Percentiles rank a stretch among this genome's conserved stretches.
Evolutionary conservation across 2,888 invertebrate species (phyloP).

Genomic region (Synergus umbraculus): DNA sequence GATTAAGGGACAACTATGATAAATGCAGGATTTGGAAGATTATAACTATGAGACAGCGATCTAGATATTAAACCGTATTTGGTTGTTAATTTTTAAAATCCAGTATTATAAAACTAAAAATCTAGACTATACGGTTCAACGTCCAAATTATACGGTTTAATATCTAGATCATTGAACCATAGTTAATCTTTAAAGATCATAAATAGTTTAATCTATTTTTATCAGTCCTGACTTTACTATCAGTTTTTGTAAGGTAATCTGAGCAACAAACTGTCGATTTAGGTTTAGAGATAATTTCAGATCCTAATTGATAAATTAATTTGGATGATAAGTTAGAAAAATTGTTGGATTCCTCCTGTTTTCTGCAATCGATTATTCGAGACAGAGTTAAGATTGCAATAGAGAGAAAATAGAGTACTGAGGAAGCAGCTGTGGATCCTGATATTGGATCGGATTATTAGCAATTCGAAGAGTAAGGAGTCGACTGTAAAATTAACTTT

Average conservation of each 20-base stretch:
- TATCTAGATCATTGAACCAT: too few species aligned
- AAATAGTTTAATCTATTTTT: too few species aligned
- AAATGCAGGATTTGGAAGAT: neutral
- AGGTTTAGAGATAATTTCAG: neutral
- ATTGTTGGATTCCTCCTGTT: neutral
- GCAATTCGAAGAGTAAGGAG: neutral
- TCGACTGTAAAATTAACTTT: neutral
- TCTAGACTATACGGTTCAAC: too few species aligned
- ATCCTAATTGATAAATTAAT: neutral
- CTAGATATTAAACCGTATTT: too few species aligned
- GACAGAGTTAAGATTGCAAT: neutral
- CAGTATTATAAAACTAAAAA: too few species aligned
- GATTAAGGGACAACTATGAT: neutral
- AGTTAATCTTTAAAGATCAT: too few species aligned
- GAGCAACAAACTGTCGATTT: too few species aligned
- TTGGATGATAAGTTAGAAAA: neutral
- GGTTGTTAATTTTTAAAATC: too few species aligned
- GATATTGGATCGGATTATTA: slow-evolving; percentile 32
- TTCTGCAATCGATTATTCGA: neutral
- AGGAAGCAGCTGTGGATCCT: slow-evolving; percentile 5
- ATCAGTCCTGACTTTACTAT: neutral
- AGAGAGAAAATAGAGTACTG: neutral
- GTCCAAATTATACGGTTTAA: too few species aligned
- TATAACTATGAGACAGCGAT: too few species aligned
- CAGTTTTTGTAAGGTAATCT: neutral